Base-by-base conservation (phyloP, 2,888 invertebrate species). In the Plebejus anna region DNA sequence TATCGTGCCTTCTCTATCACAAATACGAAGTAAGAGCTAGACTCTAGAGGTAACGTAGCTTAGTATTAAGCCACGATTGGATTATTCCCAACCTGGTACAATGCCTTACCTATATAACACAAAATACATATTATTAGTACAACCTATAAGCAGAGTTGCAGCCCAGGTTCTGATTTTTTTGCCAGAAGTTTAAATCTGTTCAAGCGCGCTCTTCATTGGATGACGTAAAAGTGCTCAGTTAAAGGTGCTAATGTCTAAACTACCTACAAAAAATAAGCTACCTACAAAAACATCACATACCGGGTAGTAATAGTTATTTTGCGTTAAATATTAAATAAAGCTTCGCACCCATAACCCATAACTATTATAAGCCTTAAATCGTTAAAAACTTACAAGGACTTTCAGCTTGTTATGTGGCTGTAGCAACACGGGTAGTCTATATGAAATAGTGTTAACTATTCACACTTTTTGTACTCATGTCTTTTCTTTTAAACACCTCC, bases 401-500 rank as follows among this genome's bases (percentile, higher is more conserved):
- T 61, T 59, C 9, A 61, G 61, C 11, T 61, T 22, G 22, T 28
- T 22, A 28, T 28, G 61, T 61, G 28, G 22, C 22, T 61, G 28
- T 61, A 22, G 22, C 28, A 61, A 61, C 28, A 61, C 22, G 7
- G 28, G 59, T 61, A 61, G 28, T 61, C 59, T 61, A 59, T 59
- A 59, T 59, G 6, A 59, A 61, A 61, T 22, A 61, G 32, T 66
- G 66, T 66, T 32, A 66, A 66, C 11, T 32, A 16, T 66, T 36
- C 66, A 66, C 66, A 66, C 36, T 66, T 66, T 66, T 66, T 66
- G 13, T 32, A 13, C 11, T 11, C 11, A 61, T 28, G 61, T 66
- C 66, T 66, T 66, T 36, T 66, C 66, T 66, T 66, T 66, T 66
- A 66, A 66, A 66, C 66, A 36, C 66, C 13, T 32, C 66, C 66